Base-by-base conservation (phyloP, 1,140 invertebrate genomes). In the Nixonia krombeini region DNA sequence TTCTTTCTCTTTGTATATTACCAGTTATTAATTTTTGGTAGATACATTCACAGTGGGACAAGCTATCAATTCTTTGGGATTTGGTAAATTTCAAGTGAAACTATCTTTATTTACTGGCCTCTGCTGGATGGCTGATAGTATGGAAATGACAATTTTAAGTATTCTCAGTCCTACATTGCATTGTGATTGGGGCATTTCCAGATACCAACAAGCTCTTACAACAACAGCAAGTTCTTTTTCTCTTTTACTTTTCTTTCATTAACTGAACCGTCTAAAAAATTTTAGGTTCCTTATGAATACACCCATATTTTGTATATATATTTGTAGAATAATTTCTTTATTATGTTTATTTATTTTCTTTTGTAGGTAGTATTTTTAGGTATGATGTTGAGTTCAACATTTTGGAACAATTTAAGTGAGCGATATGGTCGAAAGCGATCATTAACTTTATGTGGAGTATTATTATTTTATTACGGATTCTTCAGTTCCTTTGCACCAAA, bases 101-200 rank as follows among this genome's bases (percentile, higher is more conserved):
- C 76, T 95, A 12, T 95, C 93, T 0, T 85, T 95, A 10, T 92
- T 93, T 72, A 95, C 94, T 23, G 94, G 94, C 0, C 84, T 96
- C 2, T 95, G 94, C 76, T 94, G 96, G 96, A 98, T 97, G 96
- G 94, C 96, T 18, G 96, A 99, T 83, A 96, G 95, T 29, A 98
- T 98, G 96, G 96, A 98, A 87, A 98, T 98, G 93, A 98, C 96
- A 78, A 96, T 98, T 75, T 85, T 99, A 4, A 95, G 94, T 70
- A 97, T 98, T 66, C 82, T 98, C 9, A 95, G 94, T 37, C 96
- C 96, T 37, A 94, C 96, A 0, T 83, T 98, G 12, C 94, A 96
- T 79, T 98, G 96, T 84, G 92, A 95, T 82, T 98, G 96, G 96
- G 90, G 93, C 74, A 93, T 98, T 64, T 89, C 91, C 62, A 90